phyloP scores from a whole-genome alignment of 2,888 invertebrate genomes.

The Limnephilus marmoratus region DNA sequence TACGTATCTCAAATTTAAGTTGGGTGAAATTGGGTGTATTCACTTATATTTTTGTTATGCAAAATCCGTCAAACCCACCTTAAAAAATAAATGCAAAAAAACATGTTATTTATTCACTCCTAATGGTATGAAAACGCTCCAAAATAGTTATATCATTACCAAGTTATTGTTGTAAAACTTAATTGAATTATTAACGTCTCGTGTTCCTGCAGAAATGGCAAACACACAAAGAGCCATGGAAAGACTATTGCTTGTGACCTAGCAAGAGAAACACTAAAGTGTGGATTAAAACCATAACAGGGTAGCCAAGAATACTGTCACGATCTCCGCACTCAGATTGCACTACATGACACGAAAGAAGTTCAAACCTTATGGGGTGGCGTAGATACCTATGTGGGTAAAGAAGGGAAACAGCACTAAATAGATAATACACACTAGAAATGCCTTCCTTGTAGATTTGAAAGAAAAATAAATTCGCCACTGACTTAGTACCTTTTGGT shows the following conservation, averaged over 20 bases:
- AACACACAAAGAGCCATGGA: background rate
- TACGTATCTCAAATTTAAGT: too few relatives aligned
- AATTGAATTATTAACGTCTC: background rate
- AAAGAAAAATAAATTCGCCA: too few relatives aligned
- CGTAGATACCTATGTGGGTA: background rate
- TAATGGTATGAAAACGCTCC: background rate
- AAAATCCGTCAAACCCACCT: too few relatives aligned
- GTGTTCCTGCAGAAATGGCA: background rate
- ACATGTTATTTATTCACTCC: too few relatives aligned
- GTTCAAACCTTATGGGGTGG: background rate
- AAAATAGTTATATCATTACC: background rate
- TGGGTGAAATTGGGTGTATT: too few relatives aligned
- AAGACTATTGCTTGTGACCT: background rate
- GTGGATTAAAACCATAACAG: background rate
- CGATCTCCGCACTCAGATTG: too few relatives aligned
- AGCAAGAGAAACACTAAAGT: background rate
- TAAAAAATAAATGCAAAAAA: too few relatives aligned
- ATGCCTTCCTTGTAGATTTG: too few relatives aligned
- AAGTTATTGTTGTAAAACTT: background rate
- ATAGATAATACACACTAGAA: too few relatives aligned
- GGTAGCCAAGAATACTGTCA: background rate
- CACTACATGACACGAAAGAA: background rate
- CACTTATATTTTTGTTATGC: too few relatives aligned
- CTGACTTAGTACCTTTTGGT: too few relatives aligned
- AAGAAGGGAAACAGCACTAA: background rate